Conservation (phyloP, 2,797 vertebrate genomes). For the Gallinago solitaria region DNA sequence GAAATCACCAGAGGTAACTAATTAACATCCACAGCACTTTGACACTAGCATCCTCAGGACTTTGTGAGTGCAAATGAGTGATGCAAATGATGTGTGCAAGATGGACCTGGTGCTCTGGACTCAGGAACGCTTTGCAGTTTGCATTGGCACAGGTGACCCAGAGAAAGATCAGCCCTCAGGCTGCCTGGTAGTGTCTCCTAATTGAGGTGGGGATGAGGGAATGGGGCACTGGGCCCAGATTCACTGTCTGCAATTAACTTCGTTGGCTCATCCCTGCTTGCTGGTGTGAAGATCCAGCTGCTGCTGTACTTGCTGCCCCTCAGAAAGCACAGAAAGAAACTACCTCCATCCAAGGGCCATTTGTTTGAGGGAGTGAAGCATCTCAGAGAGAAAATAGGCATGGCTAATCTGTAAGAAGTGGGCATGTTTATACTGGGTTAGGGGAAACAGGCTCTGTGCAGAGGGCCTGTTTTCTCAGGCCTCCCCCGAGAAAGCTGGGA, state of each 20-base stretch:
- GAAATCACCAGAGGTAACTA: neutral
- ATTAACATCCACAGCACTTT: neutral
- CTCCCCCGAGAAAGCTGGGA: neutral
- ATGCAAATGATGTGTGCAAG: neutral
- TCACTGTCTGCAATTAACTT: neutral
- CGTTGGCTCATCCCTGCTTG: neutral
- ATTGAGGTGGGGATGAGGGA: neutral
- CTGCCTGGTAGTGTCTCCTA: neutral
- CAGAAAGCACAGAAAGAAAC: neutral
- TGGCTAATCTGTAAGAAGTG: neutral
- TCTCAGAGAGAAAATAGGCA: neutral
- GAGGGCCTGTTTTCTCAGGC: neutral
- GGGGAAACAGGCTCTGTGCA: neutral
- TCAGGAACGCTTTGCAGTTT: neutral
- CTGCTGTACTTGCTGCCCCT: neutral
- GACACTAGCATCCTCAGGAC: neutral
- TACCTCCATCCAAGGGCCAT: accelerated
- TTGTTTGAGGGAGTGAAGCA: neutral
- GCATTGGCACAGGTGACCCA: neutral
- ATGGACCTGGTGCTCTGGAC: neutral
- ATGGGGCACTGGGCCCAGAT: neutral
- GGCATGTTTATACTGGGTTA: neutral
- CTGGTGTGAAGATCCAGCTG: neutral
- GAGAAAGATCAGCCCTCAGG: neutral
- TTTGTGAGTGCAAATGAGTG: neutral